These are phyloP conservation scores for Tineola bisselliella DNA, from an alignment of 2,888 invertebrate genomes.

Conservation along the genomic window DNA sequence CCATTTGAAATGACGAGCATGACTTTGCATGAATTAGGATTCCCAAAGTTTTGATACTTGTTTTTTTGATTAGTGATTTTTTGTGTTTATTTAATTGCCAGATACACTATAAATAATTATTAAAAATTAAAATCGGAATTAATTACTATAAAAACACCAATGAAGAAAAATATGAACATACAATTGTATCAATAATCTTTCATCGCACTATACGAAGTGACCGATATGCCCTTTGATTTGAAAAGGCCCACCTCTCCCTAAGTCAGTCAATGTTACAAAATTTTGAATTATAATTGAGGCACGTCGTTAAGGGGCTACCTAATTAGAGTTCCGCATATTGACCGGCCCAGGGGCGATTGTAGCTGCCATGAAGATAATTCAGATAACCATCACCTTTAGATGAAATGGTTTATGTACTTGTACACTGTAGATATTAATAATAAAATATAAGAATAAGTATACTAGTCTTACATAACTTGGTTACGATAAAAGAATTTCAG, in stretches of 20 bases:
- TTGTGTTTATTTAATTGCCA: conserved; percentile 13
- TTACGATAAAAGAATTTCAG: no score
- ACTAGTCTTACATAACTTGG: no score
- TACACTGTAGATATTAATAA: neutral
- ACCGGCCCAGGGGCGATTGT: conserved; percentile 40
- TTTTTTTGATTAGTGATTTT: neutral
- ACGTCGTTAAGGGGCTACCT: conserved; percentile 36
- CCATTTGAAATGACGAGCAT: conserved; percentile 36
- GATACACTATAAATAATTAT: no score
- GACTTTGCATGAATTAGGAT: conserved; percentile 37
- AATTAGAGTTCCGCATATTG: conserved; percentile 52
- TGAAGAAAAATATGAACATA: neutral
- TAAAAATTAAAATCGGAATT: no score
- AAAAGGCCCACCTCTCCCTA: conserved; percentile 12
- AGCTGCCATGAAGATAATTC: conserved; percentile 1
- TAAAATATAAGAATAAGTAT: no score
- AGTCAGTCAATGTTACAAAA: conserved; percentile 44
- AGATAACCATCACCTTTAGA: neutral
- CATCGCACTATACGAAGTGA: conserved; percentile 5
- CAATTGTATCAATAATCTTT: conserved; percentile 23
- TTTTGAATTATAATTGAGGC: conserved; percentile 49
- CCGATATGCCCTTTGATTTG: conserved; percentile 10
- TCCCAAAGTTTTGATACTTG: conserved; percentile 13
- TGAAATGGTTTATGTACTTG: neutral
- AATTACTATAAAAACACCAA: neutral